phyloP scores from a whole-genome alignment of 2,113 vertebrate genomes.

The Calonectris borealis region DNA sequence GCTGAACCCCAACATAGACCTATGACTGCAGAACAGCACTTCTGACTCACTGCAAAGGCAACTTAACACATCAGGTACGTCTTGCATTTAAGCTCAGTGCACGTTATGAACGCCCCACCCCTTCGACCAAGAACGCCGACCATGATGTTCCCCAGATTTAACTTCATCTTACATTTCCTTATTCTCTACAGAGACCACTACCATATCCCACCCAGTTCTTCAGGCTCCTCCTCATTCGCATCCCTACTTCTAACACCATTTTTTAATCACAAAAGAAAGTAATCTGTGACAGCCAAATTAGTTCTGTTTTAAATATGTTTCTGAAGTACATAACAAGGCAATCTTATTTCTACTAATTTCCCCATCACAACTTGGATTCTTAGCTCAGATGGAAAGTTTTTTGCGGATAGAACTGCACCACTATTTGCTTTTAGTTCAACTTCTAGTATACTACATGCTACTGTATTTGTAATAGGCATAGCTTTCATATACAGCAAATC shows the following conservation, averaged over 20 bases:
- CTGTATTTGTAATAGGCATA: neutral
- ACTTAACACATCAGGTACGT: accelerated
- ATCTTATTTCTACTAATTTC: neutral
- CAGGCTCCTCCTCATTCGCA: neutral
- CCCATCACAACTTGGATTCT: neutral
- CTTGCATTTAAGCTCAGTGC: neutral
- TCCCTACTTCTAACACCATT: neutral
- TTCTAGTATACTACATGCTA: neutral
- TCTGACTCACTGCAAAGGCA: neutral
- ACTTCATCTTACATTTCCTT: neutral
- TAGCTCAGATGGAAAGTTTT: neutral
- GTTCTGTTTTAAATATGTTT: neutral
- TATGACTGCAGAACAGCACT: neutral
- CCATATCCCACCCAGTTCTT: neutral
- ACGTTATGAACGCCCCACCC: accelerated
- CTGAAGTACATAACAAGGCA: neutral
- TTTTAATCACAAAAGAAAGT: neutral
- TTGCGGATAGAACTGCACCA: neutral
- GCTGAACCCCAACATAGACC: neutral
- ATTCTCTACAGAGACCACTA: neutral
- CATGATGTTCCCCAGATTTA: neutral
- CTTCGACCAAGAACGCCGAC: accelerated
- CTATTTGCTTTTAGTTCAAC: neutral
- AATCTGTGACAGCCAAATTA: neutral
- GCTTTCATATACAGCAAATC: neutral